These are phyloP conservation scores for Gallinago solitaria DNA, from an alignment of 2,797 vertebrate species.

Conservation along the genomic window DNA sequence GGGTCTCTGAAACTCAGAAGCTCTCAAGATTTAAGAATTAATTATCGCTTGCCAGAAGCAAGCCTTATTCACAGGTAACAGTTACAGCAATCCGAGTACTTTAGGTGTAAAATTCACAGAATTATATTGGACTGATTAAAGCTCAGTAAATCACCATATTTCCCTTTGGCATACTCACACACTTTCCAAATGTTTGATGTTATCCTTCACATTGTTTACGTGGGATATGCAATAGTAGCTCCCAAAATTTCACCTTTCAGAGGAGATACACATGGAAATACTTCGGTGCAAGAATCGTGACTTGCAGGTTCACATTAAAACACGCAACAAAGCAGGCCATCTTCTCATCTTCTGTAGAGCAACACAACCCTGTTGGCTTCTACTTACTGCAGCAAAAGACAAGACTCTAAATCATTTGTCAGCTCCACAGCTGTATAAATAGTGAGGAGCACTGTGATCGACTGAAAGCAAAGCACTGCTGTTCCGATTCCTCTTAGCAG, in stretches of 20 bases:
- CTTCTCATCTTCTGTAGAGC: neutral
- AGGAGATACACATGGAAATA: neutral
- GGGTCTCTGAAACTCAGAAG: conserved; percentile 71
- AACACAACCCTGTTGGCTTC: neutral
- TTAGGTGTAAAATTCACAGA: conserved; percentile 73
- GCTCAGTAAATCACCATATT: conserved; percentile 47
- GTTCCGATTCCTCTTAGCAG: neutral
- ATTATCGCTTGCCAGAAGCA: conserved; percentile 78
- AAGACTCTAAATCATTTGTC: neutral
- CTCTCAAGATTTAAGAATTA: conserved; percentile 79
- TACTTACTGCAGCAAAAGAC: neutral
- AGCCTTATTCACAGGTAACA: conserved; percentile 74
- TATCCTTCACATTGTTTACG: conserved; percentile 34
- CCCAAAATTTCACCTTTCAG: conserved; percentile 17
- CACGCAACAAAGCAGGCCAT: neutral
- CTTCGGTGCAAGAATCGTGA: neutral
- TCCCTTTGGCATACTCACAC: conserved; percentile 40
- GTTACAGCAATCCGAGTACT: conserved; percentile 56
- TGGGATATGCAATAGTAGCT: neutral
- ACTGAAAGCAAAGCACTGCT: neutral
- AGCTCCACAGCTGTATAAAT: neutral
- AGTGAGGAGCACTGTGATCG: neutral
- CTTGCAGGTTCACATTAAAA: neutral
- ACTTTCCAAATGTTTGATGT: conserved; percentile 51
- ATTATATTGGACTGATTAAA: conserved; percentile 68